Conservation (phyloP, 2,113 vertebrate species). For the Pituophis catenifer region DNA sequence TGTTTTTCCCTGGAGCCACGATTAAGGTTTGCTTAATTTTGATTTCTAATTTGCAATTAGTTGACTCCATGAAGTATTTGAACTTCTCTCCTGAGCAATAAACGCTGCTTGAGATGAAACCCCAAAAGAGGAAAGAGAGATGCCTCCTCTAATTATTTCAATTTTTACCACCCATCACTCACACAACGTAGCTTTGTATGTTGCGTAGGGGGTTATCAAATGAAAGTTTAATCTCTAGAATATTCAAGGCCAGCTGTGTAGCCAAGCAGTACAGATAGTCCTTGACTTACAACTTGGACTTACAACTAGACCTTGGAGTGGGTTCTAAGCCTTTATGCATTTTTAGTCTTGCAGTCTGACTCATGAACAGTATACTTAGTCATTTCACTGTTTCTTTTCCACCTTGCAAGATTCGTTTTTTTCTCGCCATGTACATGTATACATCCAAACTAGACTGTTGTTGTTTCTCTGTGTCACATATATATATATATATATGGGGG, state of each 20-base stretch:
- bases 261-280: constrained; percentile 3
- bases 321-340: not conserved
- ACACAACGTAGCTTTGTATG: not conserved
- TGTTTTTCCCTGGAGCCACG: constrained; percentile 96
- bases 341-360: not conserved
- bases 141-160: constrained; percentile 3
- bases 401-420: not conserved
- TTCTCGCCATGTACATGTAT: too few species aligned
- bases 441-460: too few species aligned
- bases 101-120: not conserved
- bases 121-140: not conserved
- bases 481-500: too few species aligned
- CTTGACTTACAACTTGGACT: too few species aligned
- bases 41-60: constrained; percentile 21
- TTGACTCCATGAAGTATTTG: constrained; percentile 2
- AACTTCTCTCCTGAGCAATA: not conserved
- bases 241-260: constrained; percentile 31
- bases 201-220: constrained; percentile 15
- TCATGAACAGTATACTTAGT: not conserved
- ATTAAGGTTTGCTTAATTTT: constrained; percentile 83
- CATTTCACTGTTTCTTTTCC: not conserved
- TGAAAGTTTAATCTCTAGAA: constrained; percentile 41
- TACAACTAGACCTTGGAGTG: too few species aligned
- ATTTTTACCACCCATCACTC: not conserved
- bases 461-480: too few species aligned